These are phyloP conservation scores for Euspilapteryx auroguttella DNA, from an alignment of 2,888 invertebrate species.

Conservation along the genomic window DNA sequence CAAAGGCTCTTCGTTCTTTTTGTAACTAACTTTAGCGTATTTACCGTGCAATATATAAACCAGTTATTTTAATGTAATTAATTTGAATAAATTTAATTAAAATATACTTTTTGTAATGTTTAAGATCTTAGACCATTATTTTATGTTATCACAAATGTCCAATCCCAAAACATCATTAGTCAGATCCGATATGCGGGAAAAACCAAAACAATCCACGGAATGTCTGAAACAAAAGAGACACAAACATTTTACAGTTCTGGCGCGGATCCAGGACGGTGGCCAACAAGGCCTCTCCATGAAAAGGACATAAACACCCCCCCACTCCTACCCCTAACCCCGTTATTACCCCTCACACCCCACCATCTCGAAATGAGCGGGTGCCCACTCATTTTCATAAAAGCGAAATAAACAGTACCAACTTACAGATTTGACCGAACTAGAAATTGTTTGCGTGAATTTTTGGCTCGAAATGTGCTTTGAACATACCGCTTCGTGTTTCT, in stretches of 20 bases:
- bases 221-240: constrained; percentile 34
- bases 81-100: no score
- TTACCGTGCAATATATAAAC: no score
- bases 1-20: no score
- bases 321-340: constrained; percentile 12
- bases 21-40: no score
- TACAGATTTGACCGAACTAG: constrained; percentile 29
- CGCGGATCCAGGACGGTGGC: constrained; percentile 35
- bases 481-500: no score
- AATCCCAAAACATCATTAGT: no score
- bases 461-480: no score
- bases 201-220: constrained; percentile 11
- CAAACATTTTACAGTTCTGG: constrained; percentile 32
- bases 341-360: constrained; percentile 13
- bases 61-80: no score
- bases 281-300: constrained; percentile 31
- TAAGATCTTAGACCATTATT: no score
- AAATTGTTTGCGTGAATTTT: constrained; percentile 34
- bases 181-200: no score
- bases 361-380: constrained; percentile 51
- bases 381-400: constrained; percentile 58
- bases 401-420: constrained; percentile 37
- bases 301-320: constrained; percentile 40
- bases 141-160: no score
- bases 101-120: no score